These are phyloP conservation scores for Babylonia areolata DNA, from an alignment of 1,140 invertebrate genomes.

Conservation along the genomic window DNA sequence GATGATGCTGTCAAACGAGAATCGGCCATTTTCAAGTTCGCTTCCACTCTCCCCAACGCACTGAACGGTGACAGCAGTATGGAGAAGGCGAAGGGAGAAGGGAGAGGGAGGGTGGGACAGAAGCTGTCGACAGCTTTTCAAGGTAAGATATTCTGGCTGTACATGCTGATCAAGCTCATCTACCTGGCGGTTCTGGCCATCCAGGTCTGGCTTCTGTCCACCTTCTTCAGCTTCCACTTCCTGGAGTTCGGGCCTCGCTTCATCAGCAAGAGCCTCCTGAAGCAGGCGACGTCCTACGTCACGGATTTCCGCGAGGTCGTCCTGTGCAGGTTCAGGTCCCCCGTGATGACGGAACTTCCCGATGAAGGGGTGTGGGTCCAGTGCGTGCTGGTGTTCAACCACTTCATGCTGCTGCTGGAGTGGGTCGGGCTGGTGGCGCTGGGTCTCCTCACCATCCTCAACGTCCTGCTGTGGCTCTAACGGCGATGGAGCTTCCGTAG, in stretches of 20 bases:
- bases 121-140: background rate
- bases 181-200: background rate
- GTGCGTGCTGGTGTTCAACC: slow-evolving; percentile 3
- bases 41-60: background rate
- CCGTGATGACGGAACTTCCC: background rate
- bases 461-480: background rate
- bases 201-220: background rate
- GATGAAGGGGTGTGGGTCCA: background rate
- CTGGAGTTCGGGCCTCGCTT: background rate
- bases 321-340: background rate
- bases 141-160: background rate
- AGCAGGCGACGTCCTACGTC: background rate
- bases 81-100: background rate
- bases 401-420: background rate
- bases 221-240: background rate
- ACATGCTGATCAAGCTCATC: background rate
- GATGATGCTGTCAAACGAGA: background rate
- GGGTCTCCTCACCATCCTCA: background rate
- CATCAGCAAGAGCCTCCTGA: background rate
- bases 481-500: background rate
- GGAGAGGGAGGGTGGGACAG: background rate
- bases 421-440: background rate
- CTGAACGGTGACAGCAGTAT: background rate
- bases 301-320: background rate
- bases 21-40: background rate